Percentiles rank a stretch among this genome's conserved stretches.
These are phyloP conservation scores for Geococcyx californianus DNA, from an alignment of 2,113 vertebrate species.

Conservation along the genomic window DNA sequence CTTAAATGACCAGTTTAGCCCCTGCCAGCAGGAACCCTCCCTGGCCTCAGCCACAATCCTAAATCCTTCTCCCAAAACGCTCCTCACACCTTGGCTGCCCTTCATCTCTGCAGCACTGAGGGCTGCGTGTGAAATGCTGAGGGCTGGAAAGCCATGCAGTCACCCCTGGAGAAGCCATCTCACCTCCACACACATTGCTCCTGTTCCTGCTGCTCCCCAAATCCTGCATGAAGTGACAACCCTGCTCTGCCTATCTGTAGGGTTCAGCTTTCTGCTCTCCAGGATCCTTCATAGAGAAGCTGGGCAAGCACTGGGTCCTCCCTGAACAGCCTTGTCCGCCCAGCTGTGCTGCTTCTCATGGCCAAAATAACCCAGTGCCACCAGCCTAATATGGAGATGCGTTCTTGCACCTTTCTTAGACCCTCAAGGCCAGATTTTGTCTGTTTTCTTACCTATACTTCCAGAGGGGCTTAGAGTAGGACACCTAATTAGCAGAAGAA, in stretches of 20 bases:
- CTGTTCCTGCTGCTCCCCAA: not conserved
- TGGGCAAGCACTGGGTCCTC: not conserved
- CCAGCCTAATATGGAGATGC: not conserved
- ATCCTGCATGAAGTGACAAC: not conserved
- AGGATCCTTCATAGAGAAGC: accelerated
- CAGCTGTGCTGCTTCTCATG: not conserved
- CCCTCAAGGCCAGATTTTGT: not conserved
- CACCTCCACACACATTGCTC: not conserved
- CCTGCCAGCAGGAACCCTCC: not conserved
- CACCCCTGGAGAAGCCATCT: not conserved
- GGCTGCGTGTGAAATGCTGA: accelerated
- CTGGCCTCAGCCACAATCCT: not conserved
- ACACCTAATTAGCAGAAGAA: not conserved
- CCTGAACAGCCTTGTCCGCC: not conserved
- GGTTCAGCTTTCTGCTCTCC: not conserved
- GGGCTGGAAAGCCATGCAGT: accelerated
- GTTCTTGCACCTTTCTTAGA: not conserved
- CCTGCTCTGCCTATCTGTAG: not conserved
- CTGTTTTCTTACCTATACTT: accelerated
- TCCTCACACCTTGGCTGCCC: not conserved
- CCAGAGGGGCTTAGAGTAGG: not conserved
- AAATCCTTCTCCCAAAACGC: not conserved
- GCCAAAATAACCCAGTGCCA: not conserved
- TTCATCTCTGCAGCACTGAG: accelerated
- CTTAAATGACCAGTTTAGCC: not conserved